These are phyloP conservation scores for Chiloscyllium plagiosum DNA, from an alignment of 2,113 vertebrate species.

Conservation along the genomic window DNA sequence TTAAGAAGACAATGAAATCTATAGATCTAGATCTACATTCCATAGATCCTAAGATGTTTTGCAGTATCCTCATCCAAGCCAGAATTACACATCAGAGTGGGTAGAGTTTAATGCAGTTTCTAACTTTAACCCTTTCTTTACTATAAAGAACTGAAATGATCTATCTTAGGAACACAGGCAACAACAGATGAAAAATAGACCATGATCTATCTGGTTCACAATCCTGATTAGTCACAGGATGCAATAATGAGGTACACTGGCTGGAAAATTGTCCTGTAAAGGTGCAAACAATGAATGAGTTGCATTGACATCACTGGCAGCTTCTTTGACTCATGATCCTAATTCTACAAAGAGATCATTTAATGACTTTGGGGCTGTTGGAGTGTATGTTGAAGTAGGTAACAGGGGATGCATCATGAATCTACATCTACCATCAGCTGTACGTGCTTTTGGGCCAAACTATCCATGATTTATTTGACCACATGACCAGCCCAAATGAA, in stretches of 20 bases:
- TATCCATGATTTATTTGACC: neutral
- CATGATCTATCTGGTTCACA: neutral
- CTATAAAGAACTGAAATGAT: neutral
- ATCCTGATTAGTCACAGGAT: neutral
- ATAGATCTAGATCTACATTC: too few species aligned
- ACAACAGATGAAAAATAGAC: neutral
- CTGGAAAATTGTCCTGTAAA: neutral
- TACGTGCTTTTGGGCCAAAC: neutral
- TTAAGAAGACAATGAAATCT: too few species aligned
- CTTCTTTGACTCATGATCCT: neutral
- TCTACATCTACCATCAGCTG: neutral
- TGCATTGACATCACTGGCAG: neutral
- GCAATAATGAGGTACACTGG: neutral
- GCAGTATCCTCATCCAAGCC: too few species aligned
- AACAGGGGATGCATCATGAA: neutral
- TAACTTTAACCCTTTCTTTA: too few species aligned
- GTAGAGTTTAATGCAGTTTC: too few species aligned
- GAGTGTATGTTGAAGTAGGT: too few species aligned
- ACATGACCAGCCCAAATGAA: neutral
- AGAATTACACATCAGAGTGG: too few species aligned
- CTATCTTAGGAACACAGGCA: neutral
- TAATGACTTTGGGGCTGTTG: neutral
- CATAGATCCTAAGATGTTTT: too few species aligned
- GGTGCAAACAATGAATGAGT: neutral
- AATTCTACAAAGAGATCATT: neutral